Conservation (phyloP, 2,113 vertebrate genomes). For the Oriolus oriolus region DNA sequence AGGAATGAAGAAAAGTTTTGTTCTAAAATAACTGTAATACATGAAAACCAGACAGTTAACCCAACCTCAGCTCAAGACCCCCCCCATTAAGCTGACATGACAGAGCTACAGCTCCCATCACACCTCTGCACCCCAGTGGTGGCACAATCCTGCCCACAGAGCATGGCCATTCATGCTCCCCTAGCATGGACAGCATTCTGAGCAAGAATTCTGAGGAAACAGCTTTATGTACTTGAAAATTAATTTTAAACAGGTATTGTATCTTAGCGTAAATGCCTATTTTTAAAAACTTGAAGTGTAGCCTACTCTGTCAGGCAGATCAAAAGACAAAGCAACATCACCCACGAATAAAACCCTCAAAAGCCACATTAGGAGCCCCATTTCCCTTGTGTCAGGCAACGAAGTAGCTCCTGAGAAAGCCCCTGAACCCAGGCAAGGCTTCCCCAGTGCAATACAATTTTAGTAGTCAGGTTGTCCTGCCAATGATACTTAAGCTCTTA, state of each 20-base stretch:
- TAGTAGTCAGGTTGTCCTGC: background rate
- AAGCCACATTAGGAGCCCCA: background rate
- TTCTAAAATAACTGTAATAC: background rate
- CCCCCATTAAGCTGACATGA: background rate
- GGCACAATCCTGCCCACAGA: background rate
- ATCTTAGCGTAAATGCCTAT: background rate
- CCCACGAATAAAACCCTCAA: background rate
- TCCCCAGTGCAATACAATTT: background rate
- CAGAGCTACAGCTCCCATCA: background rate
- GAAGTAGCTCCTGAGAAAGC: background rate
- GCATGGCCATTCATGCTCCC: rapidly evolving
- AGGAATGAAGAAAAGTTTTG: background rate
- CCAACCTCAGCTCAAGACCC: background rate
- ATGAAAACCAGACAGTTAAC: background rate
- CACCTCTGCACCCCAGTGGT: background rate
- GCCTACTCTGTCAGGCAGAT: background rate
- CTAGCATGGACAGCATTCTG: background rate
- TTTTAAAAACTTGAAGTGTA: background rate
- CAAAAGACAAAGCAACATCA: background rate
- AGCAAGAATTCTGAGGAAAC: background rate
- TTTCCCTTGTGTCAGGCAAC: background rate
- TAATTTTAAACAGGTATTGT: background rate
- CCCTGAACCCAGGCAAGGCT: background rate
- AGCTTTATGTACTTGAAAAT: background rate
- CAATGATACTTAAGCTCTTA: background rate